A percentile compares a stretch with the other conserved stretches of the same genome.
These are phyloP conservation scores for Melinaea marsaeus DNA, from an alignment of 2,888 invertebrate species.

Conservation along the genomic window DNA sequence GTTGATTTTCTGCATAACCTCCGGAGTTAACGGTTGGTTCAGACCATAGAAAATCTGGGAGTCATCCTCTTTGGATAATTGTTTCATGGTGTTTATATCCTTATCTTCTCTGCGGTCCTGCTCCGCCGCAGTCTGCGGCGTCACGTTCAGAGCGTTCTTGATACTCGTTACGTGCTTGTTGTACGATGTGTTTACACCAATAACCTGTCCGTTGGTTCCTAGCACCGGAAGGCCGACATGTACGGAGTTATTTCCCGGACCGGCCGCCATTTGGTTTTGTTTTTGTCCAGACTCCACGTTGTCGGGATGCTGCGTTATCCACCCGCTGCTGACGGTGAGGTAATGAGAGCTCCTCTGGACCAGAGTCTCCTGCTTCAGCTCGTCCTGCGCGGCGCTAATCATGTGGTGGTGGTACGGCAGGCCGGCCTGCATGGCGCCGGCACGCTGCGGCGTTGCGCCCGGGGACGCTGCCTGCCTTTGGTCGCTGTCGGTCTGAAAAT, in stretches of 20 bases:
- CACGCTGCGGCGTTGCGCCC: slow-evolving; percentile 46
- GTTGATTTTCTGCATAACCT: slow-evolving; percentile 76
- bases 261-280: slow-evolving; percentile 39
- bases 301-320: slow-evolving; percentile 68
- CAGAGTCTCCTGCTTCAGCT: slow-evolving; percentile 59
- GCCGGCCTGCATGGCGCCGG: slow-evolving; percentile 43
- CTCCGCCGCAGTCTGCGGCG: slow-evolving; percentile 43
- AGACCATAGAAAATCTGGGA: slow-evolving; percentile 69
- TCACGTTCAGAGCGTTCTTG: slow-evolving; percentile 45
- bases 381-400: slow-evolving; percentile 48
- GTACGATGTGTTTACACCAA: slow-evolving; percentile 74
- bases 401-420: slow-evolving; percentile 50
- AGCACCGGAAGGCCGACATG: slow-evolving; percentile 66
- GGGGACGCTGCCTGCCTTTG: slow-evolving; percentile 51
- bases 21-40: slow-evolving; percentile 70
- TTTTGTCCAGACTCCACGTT: slow-evolving; percentile 53
- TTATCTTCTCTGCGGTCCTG: slow-evolving; percentile 57
- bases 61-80: slow-evolving; percentile 58
- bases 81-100: slow-evolving; percentile 45
- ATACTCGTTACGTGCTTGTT: slow-evolving; percentile 50
- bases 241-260: slow-evolving; percentile 41
- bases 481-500: slow-evolving; percentile 61
- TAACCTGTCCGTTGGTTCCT: slow-evolving; percentile 79
- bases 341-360: slow-evolving; percentile 68
- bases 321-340: slow-evolving; percentile 70